Percentiles rank a stretch among this genome's conserved stretches.
phyloP scores from a whole-genome alignment of 2,113 vertebrate species.

The Saimiri boliviensis region DNA sequence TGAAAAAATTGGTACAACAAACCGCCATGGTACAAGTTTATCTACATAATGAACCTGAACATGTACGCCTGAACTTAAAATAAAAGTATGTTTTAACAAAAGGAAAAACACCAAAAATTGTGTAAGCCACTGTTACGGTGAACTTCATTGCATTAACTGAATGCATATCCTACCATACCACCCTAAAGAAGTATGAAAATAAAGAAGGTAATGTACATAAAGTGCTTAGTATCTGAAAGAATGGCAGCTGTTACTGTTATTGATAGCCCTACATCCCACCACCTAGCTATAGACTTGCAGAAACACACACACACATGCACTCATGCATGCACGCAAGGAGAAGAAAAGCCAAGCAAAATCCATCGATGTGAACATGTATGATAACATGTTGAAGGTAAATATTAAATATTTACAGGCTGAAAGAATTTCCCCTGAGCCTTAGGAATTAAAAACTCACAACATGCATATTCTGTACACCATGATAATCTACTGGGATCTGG shows the following conservation, averaged over 20 bases:
- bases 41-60: too few relatives aligned
- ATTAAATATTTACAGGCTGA: not conserved
- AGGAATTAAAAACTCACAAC: conserved; percentile 25
- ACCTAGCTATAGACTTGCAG: not conserved
- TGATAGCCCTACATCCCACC: not conserved
- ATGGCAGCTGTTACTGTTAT: not conserved
- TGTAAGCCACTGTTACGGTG: not conserved
- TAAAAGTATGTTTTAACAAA: too few relatives aligned
- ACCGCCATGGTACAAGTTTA: too few relatives aligned
- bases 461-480: not conserved
- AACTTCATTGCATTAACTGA: not conserved
- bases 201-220: not conserved
- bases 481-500: not conserved
- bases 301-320: not conserved
- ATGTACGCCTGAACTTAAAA: too few relatives aligned
- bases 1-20: too few relatives aligned
- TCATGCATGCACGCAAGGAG: not conserved
- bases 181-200: not conserved
- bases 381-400: not conserved
- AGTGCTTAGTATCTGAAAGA: not conserved
- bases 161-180: not conserved
- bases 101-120: not conserved
- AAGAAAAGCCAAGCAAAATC: not conserved
- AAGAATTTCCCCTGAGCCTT: not conserved
- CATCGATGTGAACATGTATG: not conserved